phyloP scores from a whole-genome alignment of 2,113 vertebrate genomes.

The Sinocyclocheilus anshuiensis region DNA sequence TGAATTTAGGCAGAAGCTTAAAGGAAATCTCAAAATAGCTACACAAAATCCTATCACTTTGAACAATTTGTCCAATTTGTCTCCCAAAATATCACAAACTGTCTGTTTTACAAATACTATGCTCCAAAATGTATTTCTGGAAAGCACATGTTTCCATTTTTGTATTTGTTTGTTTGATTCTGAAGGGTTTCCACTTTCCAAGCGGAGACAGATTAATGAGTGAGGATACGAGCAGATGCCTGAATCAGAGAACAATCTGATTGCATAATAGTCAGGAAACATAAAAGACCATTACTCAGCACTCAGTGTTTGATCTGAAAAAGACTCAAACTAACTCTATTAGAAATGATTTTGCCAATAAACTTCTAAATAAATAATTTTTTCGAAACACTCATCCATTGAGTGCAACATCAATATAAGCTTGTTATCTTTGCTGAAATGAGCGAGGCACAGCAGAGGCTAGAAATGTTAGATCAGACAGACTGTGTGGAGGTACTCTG shows the following conservation, averaged over 20 bases:
- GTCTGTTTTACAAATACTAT: not conserved
- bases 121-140: constrained; percentile 20
- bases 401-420: not conserved
- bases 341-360: not conserved
- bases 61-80: not conserved
- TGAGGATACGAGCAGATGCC: constrained; percentile 21
- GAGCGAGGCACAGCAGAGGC: constrained; percentile 49
- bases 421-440: constrained; percentile 8
- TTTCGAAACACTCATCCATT: not conserved
- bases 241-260: constrained; percentile 23
- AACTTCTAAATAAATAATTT: not conserved
- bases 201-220: constrained; percentile 34
- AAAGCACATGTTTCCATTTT: constrained; percentile 29
- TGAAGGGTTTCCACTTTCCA: constrained; percentile 28
- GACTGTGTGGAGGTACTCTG: constrained; percentile 67
- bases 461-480: constrained; percentile 73
- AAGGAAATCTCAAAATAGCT: not conserved
- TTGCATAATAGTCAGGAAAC: constrained; percentile 44
- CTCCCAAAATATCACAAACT: constrained; percentile 11
- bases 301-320: not conserved
- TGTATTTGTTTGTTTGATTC: constrained; percentile 31
- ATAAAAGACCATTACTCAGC: constrained; percentile 31
- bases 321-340: not conserved
- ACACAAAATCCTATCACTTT: not conserved
- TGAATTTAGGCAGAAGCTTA: not conserved